Evolutionary conservation across 2,797 vertebrate species (phyloP).

Genomic region (Cheirogaleus major): DNA sequence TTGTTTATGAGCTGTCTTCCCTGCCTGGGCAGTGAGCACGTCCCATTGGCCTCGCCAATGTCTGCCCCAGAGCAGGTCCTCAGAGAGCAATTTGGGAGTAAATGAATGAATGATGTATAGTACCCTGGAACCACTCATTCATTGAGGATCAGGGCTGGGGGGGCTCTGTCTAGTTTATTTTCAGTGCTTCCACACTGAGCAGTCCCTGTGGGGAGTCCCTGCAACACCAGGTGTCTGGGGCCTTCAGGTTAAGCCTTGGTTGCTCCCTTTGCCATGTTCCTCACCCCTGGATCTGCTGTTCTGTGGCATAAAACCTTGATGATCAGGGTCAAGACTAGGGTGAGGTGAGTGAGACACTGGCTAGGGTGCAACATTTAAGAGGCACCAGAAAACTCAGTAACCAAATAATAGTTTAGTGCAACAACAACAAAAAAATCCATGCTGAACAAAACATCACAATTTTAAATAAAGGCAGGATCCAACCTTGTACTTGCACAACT

Average conservation of each 20-base stretch:
- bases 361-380: not conserved
- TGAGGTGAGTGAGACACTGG: not conserved
- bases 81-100: not conserved
- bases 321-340: not conserved
- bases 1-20: not conserved
- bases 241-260: not conserved
- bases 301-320: not conserved
- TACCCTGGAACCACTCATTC: not conserved
- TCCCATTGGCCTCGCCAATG: accelerated
- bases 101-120: not conserved
- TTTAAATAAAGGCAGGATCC: not conserved
- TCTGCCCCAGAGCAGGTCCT: not conserved
- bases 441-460: not conserved
- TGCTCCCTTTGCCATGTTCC: not conserved
- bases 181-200: accelerated
- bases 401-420: not conserved
- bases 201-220: not conserved
- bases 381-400: not conserved
- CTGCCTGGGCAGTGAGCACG: not conserved
- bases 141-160: not conserved
- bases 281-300: not conserved
- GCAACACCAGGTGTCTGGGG: not conserved
- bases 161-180: not conserved
- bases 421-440: not conserved
- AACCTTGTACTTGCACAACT: accelerated